Percentiles rank a stretch among this genome's conserved stretches.
Evolutionary conservation across 2,113 vertebrate genomes (phyloP).

Genomic region (Zosterops lateralis): DNA sequence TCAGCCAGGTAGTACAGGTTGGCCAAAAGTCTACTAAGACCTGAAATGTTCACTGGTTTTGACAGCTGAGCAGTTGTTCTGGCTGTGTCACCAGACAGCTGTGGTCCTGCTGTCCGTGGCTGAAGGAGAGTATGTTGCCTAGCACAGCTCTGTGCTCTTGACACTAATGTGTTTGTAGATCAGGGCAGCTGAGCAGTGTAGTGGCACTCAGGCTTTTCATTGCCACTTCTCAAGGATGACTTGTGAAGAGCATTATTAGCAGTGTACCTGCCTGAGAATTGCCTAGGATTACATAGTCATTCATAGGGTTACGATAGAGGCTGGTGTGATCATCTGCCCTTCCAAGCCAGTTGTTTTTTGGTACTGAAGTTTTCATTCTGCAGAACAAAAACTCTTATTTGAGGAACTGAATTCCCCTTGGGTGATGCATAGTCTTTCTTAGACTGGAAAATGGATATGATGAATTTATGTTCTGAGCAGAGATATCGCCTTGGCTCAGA

Average conservation of each 20-base stretch:
- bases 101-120: neutral
- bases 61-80: neutral
- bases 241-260: neutral
- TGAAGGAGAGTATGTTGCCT: neutral
- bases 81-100: accelerated
- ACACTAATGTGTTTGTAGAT: neutral
- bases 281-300: neutral
- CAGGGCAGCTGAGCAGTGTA: neutral
- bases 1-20: neutral
- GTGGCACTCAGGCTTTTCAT: neutral
- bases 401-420: neutral
- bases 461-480: neutral
- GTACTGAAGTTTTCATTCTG: neutral
- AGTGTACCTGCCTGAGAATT: neutral
- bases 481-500: neutral
- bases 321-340: neutral
- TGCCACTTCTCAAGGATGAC: neutral
- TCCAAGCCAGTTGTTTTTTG: neutral
- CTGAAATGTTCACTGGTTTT: neutral
- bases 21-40: neutral
- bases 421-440: neutral
- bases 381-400: neutral
- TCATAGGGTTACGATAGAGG: neutral
- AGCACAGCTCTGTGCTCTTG: neutral
- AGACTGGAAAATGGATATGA: neutral